Evolutionary conservation across 1,140 invertebrate species (phyloP).

Genomic region (Tetramorium alpestre): DNA sequence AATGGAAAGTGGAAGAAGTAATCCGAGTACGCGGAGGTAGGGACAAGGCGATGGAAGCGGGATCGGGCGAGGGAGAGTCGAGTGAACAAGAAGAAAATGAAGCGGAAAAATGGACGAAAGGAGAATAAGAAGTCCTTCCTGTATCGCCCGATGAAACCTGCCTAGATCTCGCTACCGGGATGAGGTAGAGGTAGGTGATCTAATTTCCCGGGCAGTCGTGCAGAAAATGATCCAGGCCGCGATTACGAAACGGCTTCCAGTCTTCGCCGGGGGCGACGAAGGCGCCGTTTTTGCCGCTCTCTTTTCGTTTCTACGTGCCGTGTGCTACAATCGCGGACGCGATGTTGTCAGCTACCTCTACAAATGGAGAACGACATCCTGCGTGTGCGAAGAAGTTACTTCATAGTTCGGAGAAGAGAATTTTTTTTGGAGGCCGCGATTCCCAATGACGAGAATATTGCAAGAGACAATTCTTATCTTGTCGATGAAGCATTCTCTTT

Average conservation of each 20-base stretch:
- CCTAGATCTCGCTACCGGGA: conserved; percentile 82
- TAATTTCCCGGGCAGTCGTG: conserved; percentile 86
- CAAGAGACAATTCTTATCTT: not conserved
- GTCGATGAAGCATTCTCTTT: not conserved
- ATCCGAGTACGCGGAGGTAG: conserved; percentile 35
- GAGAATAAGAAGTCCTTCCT: conserved; percentile 79
- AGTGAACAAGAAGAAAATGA: conserved; percentile 48
- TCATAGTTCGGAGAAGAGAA: not conserved
- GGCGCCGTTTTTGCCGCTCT: conserved; percentile 77
- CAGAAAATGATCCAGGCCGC: conserved; percentile 85
- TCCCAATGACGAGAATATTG: not conserved
- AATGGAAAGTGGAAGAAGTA: conserved; percentile 58
- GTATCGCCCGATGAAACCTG: conserved; percentile 77
- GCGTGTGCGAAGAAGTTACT: conserved; percentile 23
- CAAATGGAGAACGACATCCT: conserved; percentile 11
- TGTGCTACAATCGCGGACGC: conserved; percentile 75
- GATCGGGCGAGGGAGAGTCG: conserved; percentile 28
- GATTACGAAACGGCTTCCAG: conserved; percentile 86
- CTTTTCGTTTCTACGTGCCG: conserved; percentile 77
- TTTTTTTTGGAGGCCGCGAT: conserved; percentile 10
- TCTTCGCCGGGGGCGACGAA: conserved; percentile 81
- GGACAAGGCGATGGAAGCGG: conserved; percentile 42
- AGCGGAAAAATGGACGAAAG: conserved; percentile 36
- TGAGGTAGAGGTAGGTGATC: conserved; percentile 84
- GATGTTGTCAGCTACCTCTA: conserved; percentile 74